phyloP scores from a whole-genome alignment of 2,888 invertebrate species.

The Exephanes ischioxanthus region DNA sequence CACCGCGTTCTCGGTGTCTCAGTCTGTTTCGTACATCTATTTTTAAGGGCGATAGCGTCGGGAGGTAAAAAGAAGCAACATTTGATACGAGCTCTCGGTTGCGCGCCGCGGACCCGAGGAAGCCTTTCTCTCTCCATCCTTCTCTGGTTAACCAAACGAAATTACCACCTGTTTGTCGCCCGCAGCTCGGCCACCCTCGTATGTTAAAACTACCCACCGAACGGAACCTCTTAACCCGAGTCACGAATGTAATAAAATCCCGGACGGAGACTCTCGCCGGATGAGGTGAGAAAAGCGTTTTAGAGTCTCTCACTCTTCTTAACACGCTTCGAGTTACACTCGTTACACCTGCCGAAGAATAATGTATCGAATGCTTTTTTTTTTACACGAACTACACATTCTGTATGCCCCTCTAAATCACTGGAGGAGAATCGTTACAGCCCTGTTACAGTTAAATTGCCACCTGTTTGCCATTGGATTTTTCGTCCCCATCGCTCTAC shows the following conservation, averaged over 20 bases:
- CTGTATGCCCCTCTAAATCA: slow-evolving; percentile 6
- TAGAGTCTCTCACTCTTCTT: slow-evolving; percentile 2
- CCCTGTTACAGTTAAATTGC: background rate
- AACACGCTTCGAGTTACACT: slow-evolving; percentile 35
- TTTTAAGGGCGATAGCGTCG: background rate
- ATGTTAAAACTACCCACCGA: slow-evolving; percentile 36
- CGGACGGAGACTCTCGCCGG: background rate
- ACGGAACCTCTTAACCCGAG: slow-evolving; percentile 47
- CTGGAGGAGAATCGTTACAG: background rate
- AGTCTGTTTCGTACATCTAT: background rate
- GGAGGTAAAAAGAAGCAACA: background rate
- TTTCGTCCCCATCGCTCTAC: background rate
- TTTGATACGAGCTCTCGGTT: background rate
- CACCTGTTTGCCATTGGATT: slow-evolving; percentile 4
- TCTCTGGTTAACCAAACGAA: slow-evolving; percentile 31
- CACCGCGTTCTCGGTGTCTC: slow-evolving; percentile 19
- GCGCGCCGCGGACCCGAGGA: background rate
- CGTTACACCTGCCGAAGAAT: slow-evolving; percentile 51
- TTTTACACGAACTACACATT: background rate
- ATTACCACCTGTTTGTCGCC: slow-evolving; percentile 56
- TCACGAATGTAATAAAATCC: slow-evolving; percentile 63
- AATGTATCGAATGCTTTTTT: slow-evolving; percentile 40
- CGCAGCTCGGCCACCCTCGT: slow-evolving; percentile 5
- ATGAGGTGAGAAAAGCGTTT: slow-evolving; percentile 41
- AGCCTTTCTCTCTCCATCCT: background rate